Conservation (phyloP, 2,113 vertebrate genomes). For the Pygoscelis antarcticus region DNA sequence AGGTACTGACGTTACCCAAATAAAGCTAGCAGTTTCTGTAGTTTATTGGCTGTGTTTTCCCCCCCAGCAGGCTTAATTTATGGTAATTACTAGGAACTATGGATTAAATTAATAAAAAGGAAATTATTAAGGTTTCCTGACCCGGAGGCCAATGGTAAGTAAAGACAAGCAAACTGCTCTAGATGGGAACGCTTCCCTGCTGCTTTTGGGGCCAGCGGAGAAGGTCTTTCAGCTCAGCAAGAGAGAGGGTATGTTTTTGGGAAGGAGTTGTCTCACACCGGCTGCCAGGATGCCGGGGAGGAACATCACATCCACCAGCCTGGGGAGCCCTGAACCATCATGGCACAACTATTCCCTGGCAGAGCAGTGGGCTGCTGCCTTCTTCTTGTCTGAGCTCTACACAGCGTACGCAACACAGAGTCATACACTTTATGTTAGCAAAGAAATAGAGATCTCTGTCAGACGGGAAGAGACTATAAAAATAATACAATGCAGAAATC, state of each 20-base stretch:
- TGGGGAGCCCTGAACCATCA: background rate
- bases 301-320: background rate
- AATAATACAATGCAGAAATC: slow-evolving; percentile 39
- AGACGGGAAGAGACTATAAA: slow-evolving; percentile 9
- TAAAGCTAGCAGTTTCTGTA: slow-evolving; percentile 55
- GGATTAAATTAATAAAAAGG: slow-evolving; percentile 70
- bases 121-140: slow-evolving; percentile 66
- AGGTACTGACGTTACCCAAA: slow-evolving; percentile 58
- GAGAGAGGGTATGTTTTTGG: background rate
- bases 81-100: slow-evolving; percentile 66
- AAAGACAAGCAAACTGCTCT: slow-evolving; percentile 13
- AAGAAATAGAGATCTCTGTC: background rate
- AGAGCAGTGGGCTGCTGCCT: background rate
- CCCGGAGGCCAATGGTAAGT: slow-evolving; percentile 36
- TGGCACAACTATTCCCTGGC: background rate
- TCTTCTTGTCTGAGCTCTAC: background rate
- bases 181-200: background rate
- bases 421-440: background rate
- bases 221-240: background rate
- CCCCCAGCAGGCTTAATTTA: slow-evolving; percentile 65
- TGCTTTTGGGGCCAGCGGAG: background rate
- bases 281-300: background rate
- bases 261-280: background rate
- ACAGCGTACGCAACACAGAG: background rate
- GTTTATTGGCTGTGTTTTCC: slow-evolving; percentile 64